A percentile compares a stretch with the other conserved stretches of the same genome.
phyloP scores from a whole-genome alignment of 2,113 vertebrate genomes.

The Sapajus apella region DNA sequence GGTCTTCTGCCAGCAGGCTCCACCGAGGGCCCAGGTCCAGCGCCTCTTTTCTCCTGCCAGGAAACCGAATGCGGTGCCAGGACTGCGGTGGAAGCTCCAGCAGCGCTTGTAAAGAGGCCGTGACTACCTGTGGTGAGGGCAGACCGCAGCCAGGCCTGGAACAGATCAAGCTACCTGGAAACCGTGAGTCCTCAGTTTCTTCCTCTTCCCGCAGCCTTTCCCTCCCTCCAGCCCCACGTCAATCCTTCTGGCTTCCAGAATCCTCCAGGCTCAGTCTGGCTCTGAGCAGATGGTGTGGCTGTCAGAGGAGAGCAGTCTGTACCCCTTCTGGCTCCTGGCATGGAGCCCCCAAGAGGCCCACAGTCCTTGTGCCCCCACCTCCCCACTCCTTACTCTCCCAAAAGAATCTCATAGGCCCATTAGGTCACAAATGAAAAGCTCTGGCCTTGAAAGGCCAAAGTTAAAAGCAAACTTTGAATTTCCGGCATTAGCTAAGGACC shows the following conservation, averaged over 20 bases:
- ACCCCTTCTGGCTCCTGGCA: conserved; percentile 21
- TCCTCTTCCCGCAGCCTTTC: not conserved
- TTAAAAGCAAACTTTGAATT: not conserved
- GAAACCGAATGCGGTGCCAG: conserved; percentile 23
- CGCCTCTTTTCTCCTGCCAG: conserved; percentile 24
- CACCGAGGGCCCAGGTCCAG: not conserved
- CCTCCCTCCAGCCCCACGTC: not conserved
- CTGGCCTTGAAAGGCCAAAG: not conserved
- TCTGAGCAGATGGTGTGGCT: conserved; percentile 10
- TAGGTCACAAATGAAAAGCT: not conserved
- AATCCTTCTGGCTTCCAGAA: conserved; percentile 4
- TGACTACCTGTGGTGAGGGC: conserved; percentile 12
- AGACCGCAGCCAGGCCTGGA: not conserved
- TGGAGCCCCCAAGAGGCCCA: not conserved
- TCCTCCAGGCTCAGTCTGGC: not conserved
- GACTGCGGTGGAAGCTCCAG: not conserved
- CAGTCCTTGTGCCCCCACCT: not conserved
- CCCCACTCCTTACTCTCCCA: not conserved
- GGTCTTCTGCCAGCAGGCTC: not conserved
- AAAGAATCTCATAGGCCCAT: not conserved
- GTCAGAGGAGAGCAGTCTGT: not conserved
- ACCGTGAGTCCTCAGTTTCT: conserved; percentile 45
- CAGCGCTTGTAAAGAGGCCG: not conserved
- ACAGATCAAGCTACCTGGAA: conserved; percentile 24
- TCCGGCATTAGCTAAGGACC: not conserved